phyloP scores from a whole-genome alignment of 2,113 vertebrate genomes.

The Daubentonia madagascariensis region DNA sequence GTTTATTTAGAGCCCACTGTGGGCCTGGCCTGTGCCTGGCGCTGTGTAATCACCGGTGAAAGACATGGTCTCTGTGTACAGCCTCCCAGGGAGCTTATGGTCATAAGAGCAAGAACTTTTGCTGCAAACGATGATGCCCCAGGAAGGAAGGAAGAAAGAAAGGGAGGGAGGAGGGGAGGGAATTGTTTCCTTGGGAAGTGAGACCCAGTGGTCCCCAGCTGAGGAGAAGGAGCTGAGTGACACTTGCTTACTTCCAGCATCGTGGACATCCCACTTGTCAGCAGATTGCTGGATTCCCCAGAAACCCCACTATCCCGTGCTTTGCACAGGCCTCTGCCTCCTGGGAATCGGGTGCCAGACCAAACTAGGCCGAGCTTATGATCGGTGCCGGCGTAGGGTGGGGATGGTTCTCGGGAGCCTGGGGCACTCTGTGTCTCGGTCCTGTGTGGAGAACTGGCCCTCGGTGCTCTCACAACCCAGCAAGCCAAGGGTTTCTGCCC shows the following conservation, averaged over 20 bases:
- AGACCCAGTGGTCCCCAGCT: neutral
- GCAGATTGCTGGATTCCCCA: neutral
- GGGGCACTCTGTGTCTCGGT: accelerated
- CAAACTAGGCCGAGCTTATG: neutral
- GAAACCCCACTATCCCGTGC: neutral
- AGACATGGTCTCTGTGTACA: neutral
- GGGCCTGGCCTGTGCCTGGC: accelerated
- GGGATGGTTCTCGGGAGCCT: no score
- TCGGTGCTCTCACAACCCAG: no score
- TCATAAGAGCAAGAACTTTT: neutral
- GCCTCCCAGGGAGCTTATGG: neutral
- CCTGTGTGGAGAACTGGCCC: no score
- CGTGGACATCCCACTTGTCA: neutral
- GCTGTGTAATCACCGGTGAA: neutral
- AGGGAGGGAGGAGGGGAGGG: no score
- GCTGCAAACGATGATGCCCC: neutral
- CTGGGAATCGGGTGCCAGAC: neutral
- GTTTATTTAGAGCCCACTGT: no score
- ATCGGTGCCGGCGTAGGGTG: neutral
- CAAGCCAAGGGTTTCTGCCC: neutral
- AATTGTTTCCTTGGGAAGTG: neutral
- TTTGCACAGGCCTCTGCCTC: neutral
- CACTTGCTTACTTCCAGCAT: neutral
- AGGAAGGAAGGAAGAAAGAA: accelerated
- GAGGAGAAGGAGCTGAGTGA: neutral